Evolutionary conservation across 2,113 vertebrate genomes (phyloP).

Genomic region (Gymnarchus niloticus): DNA sequence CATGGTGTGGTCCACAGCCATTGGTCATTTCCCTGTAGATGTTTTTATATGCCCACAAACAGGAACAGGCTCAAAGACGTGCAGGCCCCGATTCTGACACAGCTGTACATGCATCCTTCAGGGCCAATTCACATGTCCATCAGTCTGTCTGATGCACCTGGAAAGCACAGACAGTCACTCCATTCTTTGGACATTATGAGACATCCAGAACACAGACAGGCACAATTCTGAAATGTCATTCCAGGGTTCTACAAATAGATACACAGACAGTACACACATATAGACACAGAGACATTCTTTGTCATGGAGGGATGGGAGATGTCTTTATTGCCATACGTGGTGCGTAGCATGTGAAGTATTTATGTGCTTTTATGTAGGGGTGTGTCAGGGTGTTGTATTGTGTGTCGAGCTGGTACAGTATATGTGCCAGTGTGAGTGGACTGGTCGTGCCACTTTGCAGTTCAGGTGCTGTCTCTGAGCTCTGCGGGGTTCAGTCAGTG

Average conservation of each 20-base stretch:
- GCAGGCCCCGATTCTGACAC: constrained; percentile 41
- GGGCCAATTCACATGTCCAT: constrained; percentile 38
- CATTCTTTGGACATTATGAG: neutral
- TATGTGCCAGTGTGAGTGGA: too few relatives aligned
- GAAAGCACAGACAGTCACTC: neutral
- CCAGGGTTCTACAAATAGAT: neutral
- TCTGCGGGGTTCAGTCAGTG: too few relatives aligned
- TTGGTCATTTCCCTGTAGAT: neutral
- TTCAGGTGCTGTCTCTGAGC: neutral
- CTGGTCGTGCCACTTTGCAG: neutral
- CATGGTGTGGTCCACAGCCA: neutral
- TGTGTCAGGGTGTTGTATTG: constrained; percentile 24
- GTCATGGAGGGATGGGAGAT: too few relatives aligned
- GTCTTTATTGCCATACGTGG: too few relatives aligned
- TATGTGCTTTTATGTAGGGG: neutral
- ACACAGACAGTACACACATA: too few relatives aligned
- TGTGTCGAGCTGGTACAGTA: constrained; percentile 14
- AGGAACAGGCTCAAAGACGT: neutral
- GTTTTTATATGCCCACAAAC: neutral
- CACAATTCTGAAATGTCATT: too few relatives aligned
- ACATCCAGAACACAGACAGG: neutral
- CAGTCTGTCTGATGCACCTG: neutral
- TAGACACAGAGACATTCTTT: too few relatives aligned
- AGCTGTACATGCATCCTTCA: constrained; percentile 57
- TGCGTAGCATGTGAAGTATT: too few relatives aligned